Evolutionary conservation across 2,888 invertebrate species (phyloP), one percentile per base, ranked within the genome.

Genomic region (Gymnosoma rotundatum): DNA sequence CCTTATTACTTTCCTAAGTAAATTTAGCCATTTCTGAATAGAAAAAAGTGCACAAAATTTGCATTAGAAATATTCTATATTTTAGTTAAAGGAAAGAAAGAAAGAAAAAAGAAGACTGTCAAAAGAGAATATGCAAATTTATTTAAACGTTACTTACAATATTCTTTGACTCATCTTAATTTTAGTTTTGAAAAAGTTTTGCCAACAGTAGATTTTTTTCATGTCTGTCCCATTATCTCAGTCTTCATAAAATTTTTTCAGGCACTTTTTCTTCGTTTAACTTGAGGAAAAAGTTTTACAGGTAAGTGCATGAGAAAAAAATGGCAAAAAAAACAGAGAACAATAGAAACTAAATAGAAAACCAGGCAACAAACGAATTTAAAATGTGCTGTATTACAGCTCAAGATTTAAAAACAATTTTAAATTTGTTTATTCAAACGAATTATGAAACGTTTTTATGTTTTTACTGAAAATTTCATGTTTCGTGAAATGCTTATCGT

Each of bases 111-210:
- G 20, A 63, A 63, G 7, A 32, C n/a, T 67, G 50, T 18, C 18
- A 38, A 60, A 50, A 48, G 70, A 20, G n/a, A 25, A 48, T 76
- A 80, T 80, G 83, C 54, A 83, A 76, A 83, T 80, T 83, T 78
- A 69, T 73, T 83, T 83, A 80, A 83, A 83, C 74, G 80, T 80
- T 80, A 67, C 76, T 80, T 73, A 76, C 76, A 80, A 76, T 63
- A 69, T 76, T 80, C 67, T 76, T 80, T 76, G 80, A 73, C 73
- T 76, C 66, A 73, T 83, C 72, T 83, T 80, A 80, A 80, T 80
- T 83, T 83, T 76, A 80, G 76, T 78, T 80, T 78, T 52, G 14
- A 52, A 58, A 78, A 69, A 80, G 69, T 76, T 83, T 80, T 50
- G 42, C 76, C 60, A 73, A 8, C 76, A 70, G 66, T 80, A 58